Evolutionary conservation across 2,888 invertebrate species (phyloP), one percentile per base, ranked within the genome.

Genomic region (Congeria kusceri): DNA sequence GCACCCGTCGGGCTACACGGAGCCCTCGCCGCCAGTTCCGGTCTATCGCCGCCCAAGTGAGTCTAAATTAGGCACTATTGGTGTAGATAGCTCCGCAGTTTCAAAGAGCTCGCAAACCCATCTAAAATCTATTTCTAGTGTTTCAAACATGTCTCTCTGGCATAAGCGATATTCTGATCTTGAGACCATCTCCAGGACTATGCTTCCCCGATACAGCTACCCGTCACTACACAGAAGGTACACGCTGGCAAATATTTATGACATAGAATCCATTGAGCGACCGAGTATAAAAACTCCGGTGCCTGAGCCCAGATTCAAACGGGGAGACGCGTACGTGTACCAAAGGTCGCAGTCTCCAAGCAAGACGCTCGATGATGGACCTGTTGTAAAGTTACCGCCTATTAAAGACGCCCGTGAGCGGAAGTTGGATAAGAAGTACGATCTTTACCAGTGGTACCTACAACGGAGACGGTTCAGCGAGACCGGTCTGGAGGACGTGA

Each of bases 21-120:
- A 98, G 92, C 99, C 99, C 0, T 98, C 98, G 71, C 98, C 98
- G 0, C 97, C 96, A 92, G 97, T 97, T 1, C 87, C 89, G n/a
- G 86, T 89, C 64, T 91, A 89, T 87, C 85, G 90, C 62, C 82
- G 86, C 68, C 90, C 90, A 86, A 86, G 90, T 91, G 80, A 89
- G 90, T 88, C 75, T 70, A 65, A 74, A 61, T 57, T 76, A 69
- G 72, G 71, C 39, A 23, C 57, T 25, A 62, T 56, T 63, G 53
- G 27, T 56, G 49, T 76, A 80, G 75, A 72, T 25, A 69, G 69
- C 75, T 44, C 32, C 11, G 18, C 70, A 70, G 64, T 62, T 27
- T 59, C 29, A 63, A 63, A 63, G 25, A 64, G 32, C 28, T 28
- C 61, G 32, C 27, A 64, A 53, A 72, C 63, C 57, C 53, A 59